Evolutionary conservation across 2,888 invertebrate genomes (phyloP), one percentile per base, ranked within the genome.

Genomic region (Polietes domitor): DNA sequence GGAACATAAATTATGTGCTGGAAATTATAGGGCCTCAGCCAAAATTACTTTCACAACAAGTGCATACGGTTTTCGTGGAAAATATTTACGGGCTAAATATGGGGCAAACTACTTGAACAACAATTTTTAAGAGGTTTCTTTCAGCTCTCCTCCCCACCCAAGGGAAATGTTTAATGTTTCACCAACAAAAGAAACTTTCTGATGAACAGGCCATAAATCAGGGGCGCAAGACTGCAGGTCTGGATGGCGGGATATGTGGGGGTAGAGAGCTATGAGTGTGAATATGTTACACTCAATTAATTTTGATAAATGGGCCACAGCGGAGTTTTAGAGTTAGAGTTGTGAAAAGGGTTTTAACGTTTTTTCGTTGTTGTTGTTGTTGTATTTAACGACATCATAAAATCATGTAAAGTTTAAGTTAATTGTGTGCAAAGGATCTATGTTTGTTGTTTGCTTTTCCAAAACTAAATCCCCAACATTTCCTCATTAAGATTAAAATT

Each of bases 141-240:
- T n/a, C n/a, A 37, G 37, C 10, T 9, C 37, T 37, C 12, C 37
- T 37, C 37, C 37, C 41, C 37, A 7, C 41, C 47, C n/a, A 47
- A 47, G n/a, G 47, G 47, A n/a, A 47, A 47, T 47, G 47, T n/a
- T 15, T 47, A 47, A 47, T 47, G 47, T 47, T 47, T 47, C n/a
- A n/a, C n/a, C n/a, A n/a, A n/a, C n/a, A n/a, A 47, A 47, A 47
- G 47, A 12, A n/a, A 47, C 12, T n/a, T 47, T 47, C 4, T n/a
- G 47, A 47, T 12, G n/a, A 47, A 47, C 47, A 47, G 15, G n/a
- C 15, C 15, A 47, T 47, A 47, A 47, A 47, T 47, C 47, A 47
- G 4, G 47, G 2, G n/a, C 10, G 15, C 41, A 10, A 41, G 15
- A 10, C 10, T 41, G 41, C 15, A 41, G 41, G 47, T 7, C 2